Conservation (phyloP, 2,113 vertebrate species). For the Bungarus multicinctus region DNA sequence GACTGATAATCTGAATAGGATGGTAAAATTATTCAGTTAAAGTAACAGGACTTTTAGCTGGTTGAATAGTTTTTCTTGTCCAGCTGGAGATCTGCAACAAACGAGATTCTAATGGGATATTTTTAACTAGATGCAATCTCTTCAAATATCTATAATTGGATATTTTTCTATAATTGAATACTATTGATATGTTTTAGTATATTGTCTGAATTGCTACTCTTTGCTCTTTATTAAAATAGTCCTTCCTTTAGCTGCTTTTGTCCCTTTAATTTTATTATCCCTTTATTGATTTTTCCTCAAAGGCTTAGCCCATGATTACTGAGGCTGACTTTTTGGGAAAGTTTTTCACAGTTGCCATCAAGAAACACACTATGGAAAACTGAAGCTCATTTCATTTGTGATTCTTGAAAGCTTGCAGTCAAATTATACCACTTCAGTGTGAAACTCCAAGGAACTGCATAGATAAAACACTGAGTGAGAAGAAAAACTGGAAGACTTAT, state of each 20-base stretch:
- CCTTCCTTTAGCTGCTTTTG: conserved; percentile 40
- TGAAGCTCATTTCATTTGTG: conserved; percentile 51
- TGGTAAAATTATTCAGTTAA: background rate
- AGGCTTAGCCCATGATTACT: conserved; percentile 10
- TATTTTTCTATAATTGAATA: no score
- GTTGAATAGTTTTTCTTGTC: rapidly evolving
- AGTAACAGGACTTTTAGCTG: background rate
- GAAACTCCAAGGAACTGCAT: conserved; percentile 63
- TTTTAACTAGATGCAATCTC: conserved; percentile 22
- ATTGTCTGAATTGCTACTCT: conserved; percentile 37
- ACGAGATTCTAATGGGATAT: background rate
- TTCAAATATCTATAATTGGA: conserved; percentile 38
- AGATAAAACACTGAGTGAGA: conserved; percentile 44
- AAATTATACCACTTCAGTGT: conserved; percentile 47
- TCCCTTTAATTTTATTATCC: conserved; percentile 38
- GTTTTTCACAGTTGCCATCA: conserved; percentile 32
- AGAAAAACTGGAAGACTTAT: conserved; percentile 35
- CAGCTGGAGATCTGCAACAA: background rate
- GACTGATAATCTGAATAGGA: background rate
- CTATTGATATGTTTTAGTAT: conserved; percentile 34
- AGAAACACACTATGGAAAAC: conserved; percentile 20
- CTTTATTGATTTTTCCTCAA: background rate
- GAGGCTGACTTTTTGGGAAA: conserved; percentile 45
- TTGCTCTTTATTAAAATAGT: conserved; percentile 36
- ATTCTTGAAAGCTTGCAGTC: conserved; percentile 59